Base-by-base conservation (phyloP, 1,140 invertebrate genomes). In the Drosophila mayri region DNA sequence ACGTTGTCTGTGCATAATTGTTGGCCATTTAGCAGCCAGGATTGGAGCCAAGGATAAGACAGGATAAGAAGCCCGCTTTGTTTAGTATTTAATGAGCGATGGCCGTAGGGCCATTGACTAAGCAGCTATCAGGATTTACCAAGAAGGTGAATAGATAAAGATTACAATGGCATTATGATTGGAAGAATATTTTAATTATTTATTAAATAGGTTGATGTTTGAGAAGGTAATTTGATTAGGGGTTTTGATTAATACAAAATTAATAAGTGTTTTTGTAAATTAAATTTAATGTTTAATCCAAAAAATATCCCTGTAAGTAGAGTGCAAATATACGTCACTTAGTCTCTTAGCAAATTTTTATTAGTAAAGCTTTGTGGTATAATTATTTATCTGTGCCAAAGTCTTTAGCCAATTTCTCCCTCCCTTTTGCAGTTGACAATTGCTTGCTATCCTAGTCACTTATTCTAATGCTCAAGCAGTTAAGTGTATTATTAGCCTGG, bases 1-100 rank as follows among this genome's bases (percentile, higher is more conserved):
- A 32, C 59, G 61, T 78, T 83, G 76, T 80, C 72, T 83, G 76
- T 54, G 70, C 73, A 71, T 88, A 88, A 88, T 90, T 88, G 81
- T 75, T 75, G 80, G 68, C 58, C 63, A 82, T 86, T 86, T 82
- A 76, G 65, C 71, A 75, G 65, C 44, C 62, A 32, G 32, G 22
- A 76, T 41, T 62, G 20, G 52, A 38, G 50, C 35, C 32, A 25
- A 67, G 72, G 72, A 50, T 76, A 63, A 64, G 57, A n/a, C 18
- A 12, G 57, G 72, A 73, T 75, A 55, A 65, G 71, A 35, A 22
- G 38, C 20, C 10, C 47, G 25, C 63, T 44, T 67, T 44, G 63
- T 58, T 37, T 59, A 44, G 57, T 35, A 61, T 54, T 73, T 72
- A 62, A 73, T 59, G 66, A 71, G 65, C 50, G 28, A 71, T 59